Conservation (phyloP, 2,888 invertebrate species). For the Orthonevra nobilis region DNA sequence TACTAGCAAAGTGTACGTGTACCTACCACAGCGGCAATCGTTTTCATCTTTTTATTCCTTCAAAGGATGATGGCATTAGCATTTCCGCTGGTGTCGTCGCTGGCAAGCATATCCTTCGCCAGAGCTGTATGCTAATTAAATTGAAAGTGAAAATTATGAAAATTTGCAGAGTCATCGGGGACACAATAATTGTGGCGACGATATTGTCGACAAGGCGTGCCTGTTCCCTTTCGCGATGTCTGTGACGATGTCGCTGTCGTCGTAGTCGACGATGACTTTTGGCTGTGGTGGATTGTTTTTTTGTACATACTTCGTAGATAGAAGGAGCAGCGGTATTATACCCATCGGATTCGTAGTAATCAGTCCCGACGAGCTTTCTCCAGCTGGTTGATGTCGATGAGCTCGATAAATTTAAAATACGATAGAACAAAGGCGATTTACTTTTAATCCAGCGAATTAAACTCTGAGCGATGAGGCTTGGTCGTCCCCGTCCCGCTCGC, state of each 20-base stretch:
- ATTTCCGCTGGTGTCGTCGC: background rate
- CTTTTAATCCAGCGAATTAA: slow-evolving; percentile 80
- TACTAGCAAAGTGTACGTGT: slow-evolving; percentile 10
- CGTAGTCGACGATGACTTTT: slow-evolving; percentile 43
- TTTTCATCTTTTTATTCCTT: slow-evolving; percentile 64
- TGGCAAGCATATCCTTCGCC: slow-evolving; percentile 47
- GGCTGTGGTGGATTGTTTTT: slow-evolving; percentile 42
- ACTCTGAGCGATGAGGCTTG: slow-evolving; percentile 77
- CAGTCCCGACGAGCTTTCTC: background rate
- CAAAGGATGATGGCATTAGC: slow-evolving; percentile 52
- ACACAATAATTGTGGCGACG: slow-evolving; percentile 37
- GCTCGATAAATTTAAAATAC: slow-evolving; percentile 77
- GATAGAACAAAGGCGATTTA: slow-evolving; percentile 79
- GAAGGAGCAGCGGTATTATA: background rate
- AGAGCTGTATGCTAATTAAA: slow-evolving; percentile 62
- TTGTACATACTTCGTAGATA: slow-evolving; percentile 25
- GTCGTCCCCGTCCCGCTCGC: slow-evolving; percentile 71
- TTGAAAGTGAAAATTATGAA: slow-evolving; percentile 65
- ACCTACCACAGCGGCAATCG: slow-evolving; percentile 45
- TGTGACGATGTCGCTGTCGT: slow-evolving; percentile 19
- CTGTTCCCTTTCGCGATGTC: slow-evolving; percentile 4
- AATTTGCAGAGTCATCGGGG: slow-evolving; percentile 64
- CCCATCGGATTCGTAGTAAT: slow-evolving; percentile 13
- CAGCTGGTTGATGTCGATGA: slow-evolving; percentile 72
- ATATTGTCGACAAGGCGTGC: slow-evolving; percentile 30